phyloP scores from a whole-genome alignment of 1,140 invertebrate genomes.

The Drosophila ananassae region DNA sequence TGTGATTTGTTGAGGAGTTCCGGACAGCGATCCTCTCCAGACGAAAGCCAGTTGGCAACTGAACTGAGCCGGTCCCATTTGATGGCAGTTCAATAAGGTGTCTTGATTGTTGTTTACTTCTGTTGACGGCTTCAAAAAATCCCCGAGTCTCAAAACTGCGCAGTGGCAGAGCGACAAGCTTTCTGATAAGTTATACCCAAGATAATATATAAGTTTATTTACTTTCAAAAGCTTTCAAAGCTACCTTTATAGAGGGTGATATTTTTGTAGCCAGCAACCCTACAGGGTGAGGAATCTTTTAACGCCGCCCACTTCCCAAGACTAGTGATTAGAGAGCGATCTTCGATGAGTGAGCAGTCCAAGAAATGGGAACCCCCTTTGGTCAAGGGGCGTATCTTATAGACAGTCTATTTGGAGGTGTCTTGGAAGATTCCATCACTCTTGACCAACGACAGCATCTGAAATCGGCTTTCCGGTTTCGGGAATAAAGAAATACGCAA shows the following conservation, averaged over 20 bases:
- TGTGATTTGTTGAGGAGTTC: neutral
- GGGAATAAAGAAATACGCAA: neutral
- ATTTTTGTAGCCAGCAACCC: neutral
- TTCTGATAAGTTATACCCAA: constrained; percentile 22
- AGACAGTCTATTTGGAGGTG: neutral
- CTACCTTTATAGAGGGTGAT: constrained; percentile 24
- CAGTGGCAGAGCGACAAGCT: constrained; percentile 31
- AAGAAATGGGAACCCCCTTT: constrained; percentile 32
- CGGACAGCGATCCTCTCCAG: constrained; percentile 27
- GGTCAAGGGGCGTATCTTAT: constrained; percentile 26
- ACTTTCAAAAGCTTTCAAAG: constrained; percentile 6
- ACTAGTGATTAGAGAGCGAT: neutral
- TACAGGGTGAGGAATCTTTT: constrained; percentile 8
- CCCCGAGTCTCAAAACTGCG: constrained; percentile 27
- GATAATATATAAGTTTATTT: constrained; percentile 11
- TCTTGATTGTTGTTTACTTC: constrained; percentile 27
- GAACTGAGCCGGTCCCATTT: constrained; percentile 35
- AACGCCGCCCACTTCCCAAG: constrained; percentile 25
- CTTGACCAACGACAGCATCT: neutral
- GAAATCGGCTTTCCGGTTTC: neutral
- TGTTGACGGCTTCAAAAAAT: constrained; percentile 35
- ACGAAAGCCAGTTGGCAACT: constrained; percentile 50
- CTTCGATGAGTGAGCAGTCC: neutral
- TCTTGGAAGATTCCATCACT: neutral
- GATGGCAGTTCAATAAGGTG: constrained; percentile 33